Base-by-base conservation (phyloP, 1,140 invertebrate species). In the Batillaria attramentaria region DNA sequence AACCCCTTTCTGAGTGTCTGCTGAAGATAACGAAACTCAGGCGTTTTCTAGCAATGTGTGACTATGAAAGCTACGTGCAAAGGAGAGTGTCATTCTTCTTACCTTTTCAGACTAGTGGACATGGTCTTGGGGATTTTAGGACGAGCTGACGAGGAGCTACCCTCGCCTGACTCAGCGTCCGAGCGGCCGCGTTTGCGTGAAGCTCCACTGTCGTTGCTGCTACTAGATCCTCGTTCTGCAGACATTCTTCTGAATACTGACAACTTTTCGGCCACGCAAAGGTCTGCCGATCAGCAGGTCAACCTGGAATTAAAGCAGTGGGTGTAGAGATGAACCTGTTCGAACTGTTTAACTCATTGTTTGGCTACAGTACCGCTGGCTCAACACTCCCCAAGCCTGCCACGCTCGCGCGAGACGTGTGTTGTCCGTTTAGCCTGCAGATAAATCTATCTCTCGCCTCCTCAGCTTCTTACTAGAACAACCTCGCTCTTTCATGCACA, bases 91-190 rank as follows among this genome's bases (percentile, higher is more conserved):
- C 37, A 75, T 28, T 43, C 42, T 72, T 70, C 75, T 83, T 74
- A 83, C 82, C 82, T 81, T 77, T 83, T 83, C 16, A 83, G 62
- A 73, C 82, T 83, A 13, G 82, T 83, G 33, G 79, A 79, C 50
- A 78, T 83, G 20, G 82, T 77, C 79, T 83, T 83, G 0, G 79
- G 76, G 57, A 65, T 72, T 77, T 83, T 83, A 5, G 77, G 20
- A 57, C 35, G 46, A 54, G 72, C 33, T 18, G 73, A 75, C 18
- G 73, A 75, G n/a, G 73, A 75, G 18, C 54, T 62, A n/a, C 73
- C 73, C 28, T 75, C 73, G n/a, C 73, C 73, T 24, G 57, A n/a
- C n/a, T 75, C 73, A 46, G 39, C 57, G 54, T 60, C 72, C 72
- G 72, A 31, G 46, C 50, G 54, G 20, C n/a, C n/a, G n/a, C 54